Conservation (phyloP, 2,113 vertebrate genomes). For the Ceyx cyanopectus region DNA sequence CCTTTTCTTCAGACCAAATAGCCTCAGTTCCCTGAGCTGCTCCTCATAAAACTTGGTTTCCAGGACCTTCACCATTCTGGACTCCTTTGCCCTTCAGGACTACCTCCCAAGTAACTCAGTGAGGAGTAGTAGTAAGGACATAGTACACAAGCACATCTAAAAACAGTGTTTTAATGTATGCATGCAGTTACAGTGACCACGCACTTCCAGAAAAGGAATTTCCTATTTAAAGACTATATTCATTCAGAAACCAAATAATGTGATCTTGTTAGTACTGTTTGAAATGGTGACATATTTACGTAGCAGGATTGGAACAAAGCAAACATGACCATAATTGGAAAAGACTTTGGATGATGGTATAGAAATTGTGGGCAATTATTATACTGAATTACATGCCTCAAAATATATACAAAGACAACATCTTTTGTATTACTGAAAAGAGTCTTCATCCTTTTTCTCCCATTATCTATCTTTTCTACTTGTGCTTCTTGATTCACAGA, state of each 20-base stretch:
- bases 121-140: too few relatives aligned
- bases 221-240: not conserved
- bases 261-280: not conserved
- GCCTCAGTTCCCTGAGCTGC: too few relatives aligned
- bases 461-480: not conserved
- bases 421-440: not conserved
- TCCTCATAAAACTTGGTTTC: too few relatives aligned
- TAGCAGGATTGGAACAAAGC: not conserved
- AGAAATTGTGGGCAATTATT: not conserved
- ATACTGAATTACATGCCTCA: not conserved
- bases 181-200: fast-evolving
- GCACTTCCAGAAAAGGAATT: not conserved
- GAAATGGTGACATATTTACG: not conserved
- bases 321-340: not conserved
- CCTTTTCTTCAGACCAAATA: too few relatives aligned
- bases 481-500: not conserved
- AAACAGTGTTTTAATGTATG: not conserved
- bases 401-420: not conserved
- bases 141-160: not conserved
- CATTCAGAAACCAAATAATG: not conserved
- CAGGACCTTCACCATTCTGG: too few relatives aligned
- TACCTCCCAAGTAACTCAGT: too few relatives aligned
- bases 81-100: too few relatives aligned
- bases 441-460: not conserved
- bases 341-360: not conserved